Base-by-base conservation (phyloP, 2,888 invertebrate genomes). In the Drosophila fungiperda region DNA sequence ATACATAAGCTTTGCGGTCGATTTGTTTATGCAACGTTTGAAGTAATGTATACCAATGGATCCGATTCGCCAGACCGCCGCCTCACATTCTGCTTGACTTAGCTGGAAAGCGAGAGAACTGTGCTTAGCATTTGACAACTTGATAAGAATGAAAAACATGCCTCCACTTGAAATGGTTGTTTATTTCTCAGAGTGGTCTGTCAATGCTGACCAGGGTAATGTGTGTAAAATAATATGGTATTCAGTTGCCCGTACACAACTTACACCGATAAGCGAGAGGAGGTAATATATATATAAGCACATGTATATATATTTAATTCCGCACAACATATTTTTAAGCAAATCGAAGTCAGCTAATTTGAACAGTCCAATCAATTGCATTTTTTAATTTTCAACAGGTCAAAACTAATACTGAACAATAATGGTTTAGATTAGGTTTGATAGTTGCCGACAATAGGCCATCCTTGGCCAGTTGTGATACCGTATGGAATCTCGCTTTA, bases 1-100 rank as follows among this genome's bases (percentile, higher is more conserved):
- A 33, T 55, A 35, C 40, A 40, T 50, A n/a, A 50, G 17, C 2
- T 26, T 20, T 12, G 8, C n/a, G 26, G 12, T 15, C 11, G 32
- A 36, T 48, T 71, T 67, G 71, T 68, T 76, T 64, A 72, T 64
- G 64, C 61, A 65, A 64, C 54, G 48, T 8, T 61, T 53, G 36
- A 71, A 58, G 17, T 36, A 33, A 64, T 50, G 54, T 26, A 42
- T n/a, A 42, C 61, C n/a, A 73, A 59, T 67, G 75, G 38, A 55
- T 50, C 58, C 65, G 49, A 52, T 45, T 49, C 26, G 65, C 11
- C 20, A 8, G 12, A 15, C 12, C 23, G 38, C 15, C 33, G 6
- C 5, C n/a, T 54, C 29, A 38, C 26, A 32, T 68, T 73, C 36
- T 17, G 29, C 74, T 29, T 61, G 53, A 33, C 23, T 69, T 72